Base-by-base conservation (phyloP, 2,888 invertebrate species). In the Drosophila pseudotalamancana region DNA sequence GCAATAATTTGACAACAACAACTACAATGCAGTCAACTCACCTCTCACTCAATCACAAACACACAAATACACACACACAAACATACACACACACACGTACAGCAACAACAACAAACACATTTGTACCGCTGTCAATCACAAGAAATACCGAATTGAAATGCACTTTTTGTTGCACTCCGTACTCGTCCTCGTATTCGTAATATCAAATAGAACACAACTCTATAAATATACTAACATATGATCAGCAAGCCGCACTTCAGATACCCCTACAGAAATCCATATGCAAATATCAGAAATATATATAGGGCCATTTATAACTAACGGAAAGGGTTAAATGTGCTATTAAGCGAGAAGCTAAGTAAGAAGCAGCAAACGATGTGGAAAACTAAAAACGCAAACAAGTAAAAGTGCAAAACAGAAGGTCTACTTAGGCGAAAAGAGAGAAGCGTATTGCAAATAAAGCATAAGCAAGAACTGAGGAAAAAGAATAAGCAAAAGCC, bases 41-140 rank as follows among this genome's bases (percentile, higher is more conserved):
- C 65, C 43, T 5, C 29, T 53, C 48, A 21, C n/a, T 16, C 31
- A 50, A 23, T 16, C 9, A 49, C 31, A 34, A 31, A 42, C 45
- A 50, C 35, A 29, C 23, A 45, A n/a, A n/a, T 29, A 29, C 43
- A 43, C 29, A 19, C 43, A 18, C 40, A 42, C n/a, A 42, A 6
- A 39, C 42, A 45, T 42, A 35, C 48, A 55, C 21, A 48, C 35
- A 50, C 27, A 45, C 45, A 40, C 43, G 56, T 29, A 53, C 66
- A 53, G 57, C 42, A 68, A 65, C 32, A 71, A 57, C 46, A 48
- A 71, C 51, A 45, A 62, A 46, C 62, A 46, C 60, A 57, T 57
- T 34, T 67, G 73, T 71, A 72, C 68, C 53, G 63, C 50, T 72
- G 62, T 40, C 68, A 67, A 53, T 55, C 72, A 65, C 66, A 32